Percentiles rank a stretch among this genome's conserved stretches.
These are phyloP conservation scores for Latrodectus elegans DNA, from an alignment of 2,888 invertebrate genomes.

Conservation along the genomic window DNA sequence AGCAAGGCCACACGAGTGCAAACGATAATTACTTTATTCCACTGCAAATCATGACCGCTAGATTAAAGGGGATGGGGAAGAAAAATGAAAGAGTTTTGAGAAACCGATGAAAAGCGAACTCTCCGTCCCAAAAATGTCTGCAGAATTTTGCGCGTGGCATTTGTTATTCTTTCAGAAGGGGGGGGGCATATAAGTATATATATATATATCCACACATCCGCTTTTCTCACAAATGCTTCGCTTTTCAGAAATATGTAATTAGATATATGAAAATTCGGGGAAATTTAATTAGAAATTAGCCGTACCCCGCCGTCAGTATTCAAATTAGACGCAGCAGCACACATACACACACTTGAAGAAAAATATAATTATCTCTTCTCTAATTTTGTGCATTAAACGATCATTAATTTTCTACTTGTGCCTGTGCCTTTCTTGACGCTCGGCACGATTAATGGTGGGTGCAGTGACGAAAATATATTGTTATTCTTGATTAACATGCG, in stretches of 20 bases:
- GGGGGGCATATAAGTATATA: constrained; percentile 20
- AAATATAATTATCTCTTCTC: constrained; percentile 70
- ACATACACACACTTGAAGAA: constrained; percentile 68
- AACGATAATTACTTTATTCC: constrained; percentile 66
- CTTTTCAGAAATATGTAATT: constrained; percentile 70
- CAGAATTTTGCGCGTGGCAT: constrained; percentile 56
- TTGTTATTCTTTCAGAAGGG: constrained; percentile 63
- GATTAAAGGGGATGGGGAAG: constrained; percentile 43
- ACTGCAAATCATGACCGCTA: constrained; percentile 59
- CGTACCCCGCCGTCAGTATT: constrained; percentile 69
- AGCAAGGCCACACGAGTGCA: constrained; percentile 2
- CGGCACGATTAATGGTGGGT: constrained; percentile 63
- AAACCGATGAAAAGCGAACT: constrained; percentile 48
- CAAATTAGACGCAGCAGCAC: constrained; percentile 60
- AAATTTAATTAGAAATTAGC: constrained; percentile 70
- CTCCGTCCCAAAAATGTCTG: constrained; percentile 65
- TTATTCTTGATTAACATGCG: constrained; percentile 70
- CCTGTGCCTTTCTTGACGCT: constrained; percentile 67
- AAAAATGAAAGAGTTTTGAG: constrained; percentile 26
- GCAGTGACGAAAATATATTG: constrained; percentile 70
- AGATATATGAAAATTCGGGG: constrained; percentile 69
- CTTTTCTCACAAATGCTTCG: constrained; percentile 55
- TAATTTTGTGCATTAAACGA: constrained; percentile 70
- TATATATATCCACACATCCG: constrained; percentile 63
- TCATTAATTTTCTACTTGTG: constrained; percentile 69